phyloP scores from a whole-genome alignment of 53 echinoderm and acorn worm species.

The Actinopyga echinites region DNA sequence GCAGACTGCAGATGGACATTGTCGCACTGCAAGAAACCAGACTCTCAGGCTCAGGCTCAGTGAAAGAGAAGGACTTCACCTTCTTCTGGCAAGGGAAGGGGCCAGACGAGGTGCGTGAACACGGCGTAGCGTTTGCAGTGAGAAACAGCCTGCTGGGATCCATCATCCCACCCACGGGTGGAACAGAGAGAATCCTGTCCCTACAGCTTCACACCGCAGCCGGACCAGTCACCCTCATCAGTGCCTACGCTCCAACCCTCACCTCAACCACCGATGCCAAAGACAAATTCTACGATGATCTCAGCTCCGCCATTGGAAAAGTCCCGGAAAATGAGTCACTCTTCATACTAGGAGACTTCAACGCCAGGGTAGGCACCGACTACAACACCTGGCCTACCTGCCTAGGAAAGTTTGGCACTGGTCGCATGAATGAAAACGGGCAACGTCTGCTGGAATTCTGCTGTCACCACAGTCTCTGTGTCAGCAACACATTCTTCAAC shows the following conservation, averaged over 20 bases:
- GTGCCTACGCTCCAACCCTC: constrained; percentile 26
- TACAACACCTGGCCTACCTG: constrained; percentile 23
- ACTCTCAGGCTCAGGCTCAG: neutral
- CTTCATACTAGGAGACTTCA: constrained; percentile 4
- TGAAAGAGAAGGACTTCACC: constrained; percentile 47
- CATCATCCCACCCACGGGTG: constrained; percentile 8
- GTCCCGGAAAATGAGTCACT: neutral
- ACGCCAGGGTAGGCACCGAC: constrained; percentile 40
- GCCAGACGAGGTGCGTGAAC: constrained; percentile 15
- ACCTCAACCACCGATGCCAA: neutral
- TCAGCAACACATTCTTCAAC: constrained; percentile 47
- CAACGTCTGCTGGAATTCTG: constrained; percentile 44
- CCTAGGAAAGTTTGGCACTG: constrained; percentile 37
- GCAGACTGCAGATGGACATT: constrained; percentile 34
- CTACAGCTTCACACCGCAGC: constrained; percentile 13
- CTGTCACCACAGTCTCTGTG: constrained; percentile 30
- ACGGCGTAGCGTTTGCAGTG: constrained; percentile 34
- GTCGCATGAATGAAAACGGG: constrained; percentile 44
- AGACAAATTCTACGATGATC: constrained; percentile 36
- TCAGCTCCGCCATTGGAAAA: neutral
- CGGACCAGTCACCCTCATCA: constrained; percentile 14
- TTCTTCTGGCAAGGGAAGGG: constrained; percentile 51
- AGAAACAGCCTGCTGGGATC: constrained; percentile 5
- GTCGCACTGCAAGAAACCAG: constrained; percentile 50
- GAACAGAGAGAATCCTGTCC: constrained; percentile 11